Evolutionary conservation across 1,140 invertebrate genomes (phyloP).

Genomic region (Drosophila watanabei): DNA sequence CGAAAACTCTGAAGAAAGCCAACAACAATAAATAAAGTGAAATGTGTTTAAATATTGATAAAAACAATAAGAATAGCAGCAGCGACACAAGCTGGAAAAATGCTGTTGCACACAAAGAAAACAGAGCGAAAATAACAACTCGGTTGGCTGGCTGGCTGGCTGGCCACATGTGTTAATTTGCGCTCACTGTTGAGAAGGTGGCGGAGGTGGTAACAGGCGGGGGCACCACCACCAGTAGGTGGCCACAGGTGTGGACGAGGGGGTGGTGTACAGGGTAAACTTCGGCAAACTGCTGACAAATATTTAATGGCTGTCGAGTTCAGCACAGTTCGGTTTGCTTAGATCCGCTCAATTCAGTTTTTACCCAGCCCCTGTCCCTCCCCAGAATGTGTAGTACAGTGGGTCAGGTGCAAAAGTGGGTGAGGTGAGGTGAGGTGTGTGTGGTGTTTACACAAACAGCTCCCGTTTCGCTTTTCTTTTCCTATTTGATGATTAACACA

Average conservation of each 20-base stretch:
- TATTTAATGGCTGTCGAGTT: constrained; percentile 65
- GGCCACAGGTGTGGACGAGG: constrained; percentile 4
- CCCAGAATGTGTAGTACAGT: constrained; percentile 10
- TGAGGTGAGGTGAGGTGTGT: constrained; percentile 13
- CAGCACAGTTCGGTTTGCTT: constrained; percentile 45
- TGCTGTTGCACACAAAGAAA: constrained; percentile 43
- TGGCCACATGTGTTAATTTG: constrained; percentile 74
- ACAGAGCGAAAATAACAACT: constrained; percentile 34
- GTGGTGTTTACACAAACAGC: constrained; percentile 56
- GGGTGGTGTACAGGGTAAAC: constrained; percentile 26
- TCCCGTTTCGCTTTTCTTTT: constrained; percentile 39
- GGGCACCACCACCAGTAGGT: background rate
- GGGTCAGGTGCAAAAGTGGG: constrained; percentile 48
- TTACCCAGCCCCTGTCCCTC: background rate
- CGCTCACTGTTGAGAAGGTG: constrained; percentile 9
- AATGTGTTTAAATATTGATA: constrained; percentile 70
- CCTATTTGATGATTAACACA: constrained; percentile 75
- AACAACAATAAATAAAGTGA: constrained; percentile 46
- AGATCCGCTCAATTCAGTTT: constrained; percentile 48
- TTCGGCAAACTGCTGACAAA: constrained; percentile 73
- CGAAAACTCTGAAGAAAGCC: constrained; percentile 31
- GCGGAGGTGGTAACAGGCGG: background rate
- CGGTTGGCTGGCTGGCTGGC: background rate
- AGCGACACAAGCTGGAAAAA: constrained; percentile 58
- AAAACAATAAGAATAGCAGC: constrained; percentile 57